Evolutionary conservation across 1,140 invertebrate genomes (phyloP), one percentile per base, ranked within the genome.

Genomic region (Metaphire vulgaris): DNA sequence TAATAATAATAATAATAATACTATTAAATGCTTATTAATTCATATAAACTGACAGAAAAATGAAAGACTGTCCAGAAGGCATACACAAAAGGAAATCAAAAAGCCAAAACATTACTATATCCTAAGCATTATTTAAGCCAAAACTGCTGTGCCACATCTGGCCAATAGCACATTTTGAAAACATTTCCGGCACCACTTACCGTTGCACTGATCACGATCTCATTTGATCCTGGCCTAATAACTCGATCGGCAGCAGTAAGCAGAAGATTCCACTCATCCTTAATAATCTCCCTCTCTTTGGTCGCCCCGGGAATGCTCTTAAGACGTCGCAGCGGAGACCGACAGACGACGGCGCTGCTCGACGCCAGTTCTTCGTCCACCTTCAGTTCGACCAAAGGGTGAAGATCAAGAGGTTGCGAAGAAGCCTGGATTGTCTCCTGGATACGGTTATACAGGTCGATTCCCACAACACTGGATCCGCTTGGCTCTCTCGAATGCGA

Each of bases 321-420:
- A 34, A 70, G 78, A 76, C 78, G 75, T n/a, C 78, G 69, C 26
- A 77, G 2, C 15, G 79, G 77, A 67, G 83, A 83, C 65, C 81
- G 80, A 81, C 86, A 87, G 30, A 81, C 81, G 15, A 88, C 80
- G 14, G 83, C 80, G 69, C 83, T 68, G 56, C 29, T 82, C 0
- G 82, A 79, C 29, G 82, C 79, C 15, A 87, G 79, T 74, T 89
- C 91, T 81, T 91, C 92, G 82, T 94, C 92, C 82, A 94, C 90
- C 82, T 92, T 92, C 79, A 91, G 91, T 80, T 93, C 91, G 33
- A 93, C 84, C 81, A 91, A 90, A 0, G 91, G 89, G 68, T 89
- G 89, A 77, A 93, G 89, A 79, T 90, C 87, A 73, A 93, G 85
- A 72, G 89, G 87, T 74, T 74, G 72, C 14, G 81, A 78, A 32